Percentiles rank a stretch among this genome's conserved stretches.
These are phyloP conservation scores for Myrmophylax atrothorax DNA, from an alignment of 2,113 vertebrate genomes.

Conservation along the genomic window DNA sequence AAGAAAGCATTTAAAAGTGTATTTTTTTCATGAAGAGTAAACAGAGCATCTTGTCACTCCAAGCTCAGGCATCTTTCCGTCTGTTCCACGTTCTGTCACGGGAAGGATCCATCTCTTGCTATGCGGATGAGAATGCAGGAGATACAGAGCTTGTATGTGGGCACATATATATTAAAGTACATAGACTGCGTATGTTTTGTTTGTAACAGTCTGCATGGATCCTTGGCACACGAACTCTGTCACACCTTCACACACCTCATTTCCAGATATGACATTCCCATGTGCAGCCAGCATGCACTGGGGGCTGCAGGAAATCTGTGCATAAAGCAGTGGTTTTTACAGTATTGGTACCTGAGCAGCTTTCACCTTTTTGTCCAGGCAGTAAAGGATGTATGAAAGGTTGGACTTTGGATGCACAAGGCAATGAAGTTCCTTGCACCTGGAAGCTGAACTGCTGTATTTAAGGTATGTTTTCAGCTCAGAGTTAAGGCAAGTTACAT, in stretches of 20 bases:
- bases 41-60: background rate
- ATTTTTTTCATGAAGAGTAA: background rate
- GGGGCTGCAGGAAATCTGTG: background rate
- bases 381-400: background rate
- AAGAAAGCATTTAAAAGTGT: conserved; percentile 23
- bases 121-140: fast-evolving
- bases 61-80: background rate
- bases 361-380: background rate
- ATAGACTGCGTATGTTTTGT: conserved; percentile 52
- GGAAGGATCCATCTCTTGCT: background rate
- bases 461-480: background rate
- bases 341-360: background rate
- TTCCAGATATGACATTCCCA: background rate
- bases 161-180: background rate
- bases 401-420: background rate
- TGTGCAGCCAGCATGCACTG: background rate
- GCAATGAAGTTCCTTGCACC: background rate
- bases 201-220: background rate
- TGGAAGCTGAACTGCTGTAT: background rate
- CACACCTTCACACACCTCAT: background rate
- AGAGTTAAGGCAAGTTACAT: background rate
- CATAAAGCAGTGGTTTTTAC: background rate
- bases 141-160: background rate
- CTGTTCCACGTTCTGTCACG: background rate
- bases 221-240: background rate